Conservation (phyloP, 2,113 vertebrate genomes). For the Lagopus muta region DNA sequence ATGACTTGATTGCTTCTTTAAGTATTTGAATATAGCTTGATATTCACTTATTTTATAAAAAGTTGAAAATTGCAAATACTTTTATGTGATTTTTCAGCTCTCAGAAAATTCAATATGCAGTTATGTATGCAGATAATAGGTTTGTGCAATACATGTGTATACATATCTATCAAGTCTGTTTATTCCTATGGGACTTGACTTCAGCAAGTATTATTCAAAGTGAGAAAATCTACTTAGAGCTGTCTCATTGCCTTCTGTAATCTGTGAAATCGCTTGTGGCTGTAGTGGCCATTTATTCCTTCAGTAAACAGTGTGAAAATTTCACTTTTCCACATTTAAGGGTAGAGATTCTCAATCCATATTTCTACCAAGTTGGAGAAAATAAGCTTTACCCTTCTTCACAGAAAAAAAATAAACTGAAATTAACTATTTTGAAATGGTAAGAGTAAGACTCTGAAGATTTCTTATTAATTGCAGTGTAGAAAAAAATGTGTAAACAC, state of each 20-base stretch:
- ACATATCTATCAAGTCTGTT: conserved; percentile 23
- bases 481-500: not conserved
- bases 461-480: conserved; percentile 23
- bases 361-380: not conserved
- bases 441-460: not conserved
- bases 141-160: not conserved
- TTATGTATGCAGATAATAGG: conserved; percentile 28
- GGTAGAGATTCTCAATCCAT: not conserved
- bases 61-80: not conserved
- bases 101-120: not conserved
- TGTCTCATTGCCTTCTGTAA: conserved; percentile 2
- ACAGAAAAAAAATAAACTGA: not conserved
- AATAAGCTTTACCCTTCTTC: not conserved
- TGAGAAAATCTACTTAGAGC: conserved; percentile 46
- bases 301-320: not conserved
- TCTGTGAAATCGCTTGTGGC: conserved; percentile 5
- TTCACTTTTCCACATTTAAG: not conserved
- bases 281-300: not conserved
- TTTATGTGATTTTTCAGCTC: not conserved
- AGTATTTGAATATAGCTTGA: not conserved
- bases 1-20: not conserved
- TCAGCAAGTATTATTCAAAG: conserved; percentile 36
- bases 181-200: conserved; percentile 38
- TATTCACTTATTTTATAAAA: not conserved
- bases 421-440: not conserved